These are phyloP conservation scores for Maniola jurtina DNA, from an alignment of 1,140 invertebrate species.

Conservation along the genomic window DNA sequence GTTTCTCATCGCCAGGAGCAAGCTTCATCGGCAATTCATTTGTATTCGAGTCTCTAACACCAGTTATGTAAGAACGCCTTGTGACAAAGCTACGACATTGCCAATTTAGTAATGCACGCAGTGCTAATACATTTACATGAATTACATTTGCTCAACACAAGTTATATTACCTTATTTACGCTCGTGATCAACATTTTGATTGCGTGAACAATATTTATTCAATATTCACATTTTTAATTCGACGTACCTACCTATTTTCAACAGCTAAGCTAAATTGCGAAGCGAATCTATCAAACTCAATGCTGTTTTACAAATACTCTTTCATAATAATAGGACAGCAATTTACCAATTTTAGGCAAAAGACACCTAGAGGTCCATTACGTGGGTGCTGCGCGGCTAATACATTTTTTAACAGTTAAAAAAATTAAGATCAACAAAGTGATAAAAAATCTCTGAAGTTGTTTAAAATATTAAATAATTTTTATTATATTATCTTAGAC, in stretches of 20 bases:
- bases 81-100: conserved; percentile 49
- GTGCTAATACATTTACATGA: conserved; percentile 32
- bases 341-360: too few species aligned
- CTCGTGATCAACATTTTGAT: conserved; percentile 1
- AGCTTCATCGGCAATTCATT: conserved; percentile 45
- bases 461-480: background rate
- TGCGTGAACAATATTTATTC: background rate
- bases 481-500: conserved; percentile 4
- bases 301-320: too few species aligned
- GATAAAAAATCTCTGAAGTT: background rate
- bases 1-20: conserved; percentile 30
- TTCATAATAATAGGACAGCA: too few species aligned
- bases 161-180: conserved; percentile 5
- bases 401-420: background rate
- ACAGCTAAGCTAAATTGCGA: too few species aligned
- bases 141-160: conserved; percentile 4
- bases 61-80: conserved; percentile 52
- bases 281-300: too few species aligned
- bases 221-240: background rate
- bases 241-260: too few species aligned
- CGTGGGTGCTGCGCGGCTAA: background rate
- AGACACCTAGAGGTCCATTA: background rate
- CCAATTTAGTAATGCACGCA: conserved; percentile 43
- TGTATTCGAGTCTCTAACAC: conserved; percentile 50
- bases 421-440: background rate